Base-by-base conservation (phyloP, 2,113 vertebrate species). In the Mesocricetus auratus region DNA sequence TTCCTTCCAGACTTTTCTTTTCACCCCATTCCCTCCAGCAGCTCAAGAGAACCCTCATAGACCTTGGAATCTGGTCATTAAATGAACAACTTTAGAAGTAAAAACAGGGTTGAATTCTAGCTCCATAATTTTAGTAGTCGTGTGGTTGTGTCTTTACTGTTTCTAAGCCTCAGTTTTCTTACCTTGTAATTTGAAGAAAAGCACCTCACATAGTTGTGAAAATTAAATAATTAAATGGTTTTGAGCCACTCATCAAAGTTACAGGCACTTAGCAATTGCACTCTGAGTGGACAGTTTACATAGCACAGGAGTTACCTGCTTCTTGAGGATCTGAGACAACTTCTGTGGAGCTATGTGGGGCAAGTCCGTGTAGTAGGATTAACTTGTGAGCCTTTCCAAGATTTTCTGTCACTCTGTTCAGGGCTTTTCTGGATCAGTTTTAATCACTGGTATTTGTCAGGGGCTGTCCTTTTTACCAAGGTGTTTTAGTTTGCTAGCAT, bases 361-460 rank as follows among this genome's bases (percentile, higher is more conserved):
- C 16, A n/a, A 3, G 36, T 66, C 33, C 4, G 66, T 89, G 42
- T 53, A 39, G 24, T 96, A 69, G 10, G 71, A 0, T 74, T 89
- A 88, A 47, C 88, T 90, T 71, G 50, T 77, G n/a, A 74, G 2
- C 47, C 36, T 36, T 91, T 33, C 5, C 5, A 17, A 42, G 9
- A 77, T 24, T 69, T 77, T 77, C 45, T n/a, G 56, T 66, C 47
- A 13, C 56, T 53, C 45, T 86, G 36, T 47, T 91, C 33, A 56
- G 7, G 64, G 24, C 31, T 90, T 96, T 86, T 85, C 58, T 29
- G 47, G 42, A 45, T 87, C 62, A 50, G 1, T 90, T 94, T 90
- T 86, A 90, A 58, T 91, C n/a, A 39, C 75, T 79, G 56, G 15
- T 93, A n/a, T 89, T 96, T 95, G 78, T 66, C 92, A 79, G 85